phyloP scores from a whole-genome alignment of 2,888 invertebrate genomes.

The Diaperis boleti region DNA sequence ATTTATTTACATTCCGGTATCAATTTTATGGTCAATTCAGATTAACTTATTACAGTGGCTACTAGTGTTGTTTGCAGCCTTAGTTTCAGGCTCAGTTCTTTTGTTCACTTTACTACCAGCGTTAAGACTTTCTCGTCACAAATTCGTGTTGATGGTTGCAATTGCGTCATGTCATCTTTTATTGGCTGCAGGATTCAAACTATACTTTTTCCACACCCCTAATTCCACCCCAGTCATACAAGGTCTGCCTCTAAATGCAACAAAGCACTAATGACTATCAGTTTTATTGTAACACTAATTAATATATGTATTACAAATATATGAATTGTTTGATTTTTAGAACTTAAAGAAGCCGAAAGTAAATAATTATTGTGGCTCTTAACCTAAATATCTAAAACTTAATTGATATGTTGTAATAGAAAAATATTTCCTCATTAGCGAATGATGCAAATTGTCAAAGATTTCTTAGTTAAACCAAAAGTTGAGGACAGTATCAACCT shows the following conservation, averaged over 20 bases:
- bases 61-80: conserved; percentile 83
- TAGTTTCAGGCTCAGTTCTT: conserved; percentile 88
- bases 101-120: conserved; percentile 86
- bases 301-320: conserved; percentile 39
- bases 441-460: conserved; percentile 13
- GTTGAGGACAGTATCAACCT: conserved; percentile 62
- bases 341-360: not conserved
- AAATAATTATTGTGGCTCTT: not conserved
- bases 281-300: conserved; percentile 31
- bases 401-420: conserved; percentile 24
- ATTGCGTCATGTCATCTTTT: conserved; percentile 84
- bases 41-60: conserved; percentile 87
- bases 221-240: conserved; percentile 3
- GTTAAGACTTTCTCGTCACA: conserved; percentile 74
- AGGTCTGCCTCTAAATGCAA: conserved; percentile 1
- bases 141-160: conserved; percentile 73
- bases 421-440: conserved; percentile 9
- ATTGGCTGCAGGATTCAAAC: conserved; percentile 88
- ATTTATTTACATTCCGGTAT: conserved; percentile 93
- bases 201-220: conserved; percentile 82
- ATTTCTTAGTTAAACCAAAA: conserved; percentile 16
- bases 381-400: not conserved
- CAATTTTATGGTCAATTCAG: conserved; percentile 92
- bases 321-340: conserved; percentile 16
- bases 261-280: conserved; percentile 5